A percentile compares a stretch with the other conserved stretches of the same genome.
Conservation (phyloP, 2,797 vertebrate species). For the Pteropus rufus region DNA sequence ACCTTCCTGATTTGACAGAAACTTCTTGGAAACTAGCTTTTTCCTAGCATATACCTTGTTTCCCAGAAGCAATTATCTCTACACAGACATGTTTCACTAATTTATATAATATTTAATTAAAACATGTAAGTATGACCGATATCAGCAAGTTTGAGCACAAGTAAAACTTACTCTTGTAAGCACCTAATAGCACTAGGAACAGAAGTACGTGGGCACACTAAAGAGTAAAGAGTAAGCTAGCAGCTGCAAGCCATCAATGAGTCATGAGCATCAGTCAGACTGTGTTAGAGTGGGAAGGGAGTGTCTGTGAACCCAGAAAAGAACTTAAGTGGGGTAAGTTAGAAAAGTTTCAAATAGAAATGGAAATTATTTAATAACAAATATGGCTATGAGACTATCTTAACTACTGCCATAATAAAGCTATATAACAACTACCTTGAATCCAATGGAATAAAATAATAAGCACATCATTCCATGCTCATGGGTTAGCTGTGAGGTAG, state of each 20-base stretch:
- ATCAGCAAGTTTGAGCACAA: neutral
- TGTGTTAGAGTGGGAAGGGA: no score
- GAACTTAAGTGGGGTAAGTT: neutral
- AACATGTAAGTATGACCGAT: neutral
- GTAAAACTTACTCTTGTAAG: neutral
- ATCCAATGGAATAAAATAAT: neutral
- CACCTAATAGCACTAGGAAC: neutral
- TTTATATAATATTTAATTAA: neutral
- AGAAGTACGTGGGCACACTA: neutral
- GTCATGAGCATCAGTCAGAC: neutral
- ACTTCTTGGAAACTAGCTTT: neutral
- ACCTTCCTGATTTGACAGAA: neutral
- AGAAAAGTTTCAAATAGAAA: neutral
- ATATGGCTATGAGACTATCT: neutral
- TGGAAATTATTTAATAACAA: neutral
- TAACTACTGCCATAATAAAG: neutral
- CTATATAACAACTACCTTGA: neutral
- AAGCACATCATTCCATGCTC: neutral
- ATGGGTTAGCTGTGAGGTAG: neutral
- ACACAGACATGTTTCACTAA: neutral
- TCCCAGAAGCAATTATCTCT: neutral
- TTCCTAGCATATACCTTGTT: neutral
- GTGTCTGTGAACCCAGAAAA: neutral
- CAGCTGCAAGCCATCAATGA: neutral
- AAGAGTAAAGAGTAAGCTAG: neutral